Evolutionary conservation across 2,113 vertebrate genomes (phyloP).

Genomic region (Scytalopus superciliaris): DNA sequence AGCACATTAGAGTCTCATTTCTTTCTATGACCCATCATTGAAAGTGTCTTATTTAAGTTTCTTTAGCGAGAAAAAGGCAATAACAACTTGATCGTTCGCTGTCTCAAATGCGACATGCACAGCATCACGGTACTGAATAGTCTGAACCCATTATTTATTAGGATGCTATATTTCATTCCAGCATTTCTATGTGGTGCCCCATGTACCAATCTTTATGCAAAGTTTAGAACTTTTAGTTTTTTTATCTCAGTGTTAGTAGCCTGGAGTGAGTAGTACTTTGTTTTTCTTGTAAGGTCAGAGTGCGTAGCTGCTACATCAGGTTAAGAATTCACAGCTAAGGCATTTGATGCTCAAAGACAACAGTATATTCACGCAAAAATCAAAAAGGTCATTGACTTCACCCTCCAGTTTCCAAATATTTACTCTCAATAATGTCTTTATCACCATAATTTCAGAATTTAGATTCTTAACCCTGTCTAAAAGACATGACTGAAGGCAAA

Average conservation of each 20-base stretch:
- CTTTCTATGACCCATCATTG: neutral
- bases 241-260: neutral
- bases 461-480: neutral
- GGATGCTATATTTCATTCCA: neutral
- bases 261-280: neutral
- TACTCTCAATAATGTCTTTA: neutral
- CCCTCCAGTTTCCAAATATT: neutral
- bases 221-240: neutral
- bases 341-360: conserved; percentile 1
- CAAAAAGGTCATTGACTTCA: neutral
- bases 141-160: neutral
- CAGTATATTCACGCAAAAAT: neutral
- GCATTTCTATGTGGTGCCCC: neutral
- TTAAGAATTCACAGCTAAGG: conserved; percentile 32
- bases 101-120: neutral
- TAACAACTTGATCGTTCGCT: neutral
- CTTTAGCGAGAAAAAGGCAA: neutral
- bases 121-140: neutral
- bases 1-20: neutral
- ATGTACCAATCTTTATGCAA: neutral
- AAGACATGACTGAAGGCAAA: neutral
- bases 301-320: neutral
- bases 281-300: conserved; percentile 6
- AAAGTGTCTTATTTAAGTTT: neutral
- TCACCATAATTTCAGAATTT: neutral